Percentiles rank a stretch among this genome's conserved stretches.
phyloP scores from a whole-genome alignment of 2,888 invertebrate species.

The Cremastobaeus sp. region DNA sequence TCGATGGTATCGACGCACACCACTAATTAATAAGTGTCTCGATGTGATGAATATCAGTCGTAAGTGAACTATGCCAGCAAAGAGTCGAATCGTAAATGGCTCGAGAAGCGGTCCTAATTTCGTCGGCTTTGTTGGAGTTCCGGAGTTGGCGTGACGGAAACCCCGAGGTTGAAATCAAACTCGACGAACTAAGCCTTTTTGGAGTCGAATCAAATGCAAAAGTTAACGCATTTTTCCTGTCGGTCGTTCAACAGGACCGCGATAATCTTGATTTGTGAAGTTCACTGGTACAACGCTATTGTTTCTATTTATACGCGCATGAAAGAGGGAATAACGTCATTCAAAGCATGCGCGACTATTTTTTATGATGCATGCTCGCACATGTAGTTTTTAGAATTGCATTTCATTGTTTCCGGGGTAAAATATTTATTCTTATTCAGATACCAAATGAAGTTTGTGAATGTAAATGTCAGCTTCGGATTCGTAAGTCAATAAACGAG shows the following conservation, averaged over 20 bases:
- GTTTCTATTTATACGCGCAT: conserved; percentile 14
- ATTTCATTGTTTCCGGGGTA: too few species aligned
- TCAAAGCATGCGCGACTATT: not conserved
- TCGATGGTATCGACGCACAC: conserved; percentile 34
- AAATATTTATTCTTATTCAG: too few species aligned
- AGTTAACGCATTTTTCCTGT: conserved; percentile 31
- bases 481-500: too few species aligned
- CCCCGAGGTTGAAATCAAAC: conserved; percentile 46
- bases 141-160: conserved; percentile 57
- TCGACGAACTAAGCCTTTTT: conserved; percentile 45
- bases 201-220: conserved; percentile 35
- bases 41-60: conserved; percentile 30
- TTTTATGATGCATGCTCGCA: not conserved
- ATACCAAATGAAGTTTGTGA: too few species aligned
- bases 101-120: conserved; percentile 34
- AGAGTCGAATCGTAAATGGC: conserved; percentile 44
- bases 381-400: not conserved
- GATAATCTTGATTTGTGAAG: conserved; percentile 55
- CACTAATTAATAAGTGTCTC: conserved; percentile 11
- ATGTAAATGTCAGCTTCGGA: too few species aligned
- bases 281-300: conserved; percentile 15
- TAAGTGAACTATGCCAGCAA: conserved; percentile 34
- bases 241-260: conserved; percentile 3
- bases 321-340: not conserved
- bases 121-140: conserved; percentile 43